Evolutionary conservation across 2,888 invertebrate species (phyloP).

Genomic region (Chymomyza caudatula): DNA sequence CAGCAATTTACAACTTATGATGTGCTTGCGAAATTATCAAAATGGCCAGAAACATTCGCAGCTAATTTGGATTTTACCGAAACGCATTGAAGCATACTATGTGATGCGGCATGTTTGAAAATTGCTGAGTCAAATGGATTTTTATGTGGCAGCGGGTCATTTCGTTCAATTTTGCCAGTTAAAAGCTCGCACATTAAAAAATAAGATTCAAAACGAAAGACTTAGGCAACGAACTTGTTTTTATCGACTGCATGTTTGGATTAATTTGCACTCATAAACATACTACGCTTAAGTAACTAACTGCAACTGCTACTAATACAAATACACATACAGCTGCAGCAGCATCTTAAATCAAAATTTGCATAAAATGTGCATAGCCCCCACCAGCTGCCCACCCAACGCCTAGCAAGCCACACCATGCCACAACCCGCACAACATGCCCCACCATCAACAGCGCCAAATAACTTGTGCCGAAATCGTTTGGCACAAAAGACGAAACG

Average conservation of each 20-base stretch:
- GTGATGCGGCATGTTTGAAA: conserved; percentile 40
- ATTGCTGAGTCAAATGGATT: conserved; percentile 13
- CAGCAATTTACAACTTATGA: conserved; percentile 66
- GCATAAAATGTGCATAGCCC: conserved; percentile 69
- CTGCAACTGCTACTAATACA: conserved; percentile 30
- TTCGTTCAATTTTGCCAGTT: not conserved
- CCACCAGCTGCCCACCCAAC: conserved; percentile 42
- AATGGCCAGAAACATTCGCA: conserved; percentile 1
- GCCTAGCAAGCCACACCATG: conserved; percentile 17
- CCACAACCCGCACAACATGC: conserved; percentile 17
- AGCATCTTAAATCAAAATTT: conserved; percentile 42
- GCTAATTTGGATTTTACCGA: conserved; percentile 54
- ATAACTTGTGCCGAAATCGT: conserved; percentile 70
- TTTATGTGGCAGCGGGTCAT: not conserved
- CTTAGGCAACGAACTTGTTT: conserved; percentile 56
- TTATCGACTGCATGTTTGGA: conserved; percentile 13
- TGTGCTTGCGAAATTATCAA: conserved; percentile 53
- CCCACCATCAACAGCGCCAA: conserved; percentile 27
- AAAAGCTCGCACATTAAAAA: conserved; percentile 17
- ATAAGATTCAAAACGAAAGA: conserved; percentile 56
- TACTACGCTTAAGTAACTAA: conserved; percentile 18
- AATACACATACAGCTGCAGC: conserved; percentile 9
- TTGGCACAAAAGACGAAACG: conserved; percentile 56
- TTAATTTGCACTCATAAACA: conserved; percentile 47
- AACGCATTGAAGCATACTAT: not conserved